Evolutionary conservation across 2,113 vertebrate genomes (phyloP), one percentile per base, ranked within the genome.

Genomic region (Chamaetylas fuelleborni): DNA sequence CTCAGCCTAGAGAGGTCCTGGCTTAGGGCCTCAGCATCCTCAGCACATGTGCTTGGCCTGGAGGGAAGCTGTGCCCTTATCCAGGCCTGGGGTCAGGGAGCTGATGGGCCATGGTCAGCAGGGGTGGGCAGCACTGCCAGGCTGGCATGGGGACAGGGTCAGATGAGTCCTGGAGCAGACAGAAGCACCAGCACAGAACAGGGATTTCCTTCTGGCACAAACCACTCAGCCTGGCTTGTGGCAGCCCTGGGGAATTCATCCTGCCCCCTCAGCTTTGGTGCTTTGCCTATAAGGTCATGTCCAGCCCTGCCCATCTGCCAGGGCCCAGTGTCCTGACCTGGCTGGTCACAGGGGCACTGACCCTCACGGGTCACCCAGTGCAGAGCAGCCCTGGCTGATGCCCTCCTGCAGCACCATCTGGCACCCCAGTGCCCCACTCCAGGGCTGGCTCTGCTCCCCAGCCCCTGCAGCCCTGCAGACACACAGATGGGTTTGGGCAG

Each of bases 91-190:
- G 31, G 6, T 5, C 22, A 70, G 70, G 70, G 25, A 11, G 36
- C 5, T 65, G 60, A 9, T 29, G 31, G 28, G 28, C 40, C n/a
- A 0, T 7, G 45, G 19, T 23, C 51, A 22, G 8, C 2, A 5
- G 5, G 33, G 25, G 25, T 1, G 9, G 73, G 62, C 34, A 85
- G 65, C 2, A 1, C 25, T 38, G 64, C 50, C 57, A 72, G 33
- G 4, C 62, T 57, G 61, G 26, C 0, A 9, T 0, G 0, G 3
- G 61, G 29, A 23, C 47, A 58, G 15, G 6, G 19, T 29, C 69
- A n/a, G 13, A 6, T 47, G 20, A 71, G 51, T 48, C 26, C 51
- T 33, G 40, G 29, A 53, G 38, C 47, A 89, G 73, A 23, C 7
- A 5, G 1, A 17, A 71, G 16, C 42, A 70, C 9, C 43, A 48